phyloP scores from a whole-genome alignment of 2,888 invertebrate genomes.

The Leptinotarsa rubiginosa region DNA sequence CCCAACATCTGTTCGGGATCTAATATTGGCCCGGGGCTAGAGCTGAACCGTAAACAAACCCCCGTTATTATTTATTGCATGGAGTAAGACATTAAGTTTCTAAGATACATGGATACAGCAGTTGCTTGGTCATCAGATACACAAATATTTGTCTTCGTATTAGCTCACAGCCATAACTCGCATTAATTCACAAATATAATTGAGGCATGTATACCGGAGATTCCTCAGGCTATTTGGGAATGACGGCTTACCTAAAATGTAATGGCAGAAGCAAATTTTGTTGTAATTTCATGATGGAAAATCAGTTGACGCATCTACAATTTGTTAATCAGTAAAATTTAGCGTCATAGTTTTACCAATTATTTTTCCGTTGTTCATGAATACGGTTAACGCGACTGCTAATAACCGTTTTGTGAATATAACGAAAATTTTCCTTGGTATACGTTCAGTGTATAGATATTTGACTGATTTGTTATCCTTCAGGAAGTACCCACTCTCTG shows the following conservation, averaged over 20 bases:
- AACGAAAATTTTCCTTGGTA: too few relatives aligned
- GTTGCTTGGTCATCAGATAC: constrained; percentile 20
- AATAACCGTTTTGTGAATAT: too few relatives aligned
- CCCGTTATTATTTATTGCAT: constrained; percentile 41
- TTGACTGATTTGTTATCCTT: too few relatives aligned
- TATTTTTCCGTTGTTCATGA: too few relatives aligned
- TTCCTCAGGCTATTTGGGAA: neutral
- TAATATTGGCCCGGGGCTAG: constrained; percentile 30
- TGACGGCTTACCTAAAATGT: neutral
- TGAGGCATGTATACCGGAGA: neutral
- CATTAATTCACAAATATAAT: constrained; percentile 18
- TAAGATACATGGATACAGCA: constrained; percentile 31
- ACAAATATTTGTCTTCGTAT: constrained; percentile 9
- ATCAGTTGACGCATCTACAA: too few relatives aligned
- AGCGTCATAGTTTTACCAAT: too few relatives aligned
- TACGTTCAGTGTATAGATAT: too few relatives aligned
- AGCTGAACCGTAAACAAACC: constrained; percentile 36
- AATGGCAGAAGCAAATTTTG: neutral
- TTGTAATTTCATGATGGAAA: too few relatives aligned
- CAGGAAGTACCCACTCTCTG: too few relatives aligned
- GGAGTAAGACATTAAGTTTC: constrained; percentile 38
- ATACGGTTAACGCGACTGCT: too few relatives aligned
- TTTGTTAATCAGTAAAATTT: too few relatives aligned
- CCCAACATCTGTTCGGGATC: constrained; percentile 9
- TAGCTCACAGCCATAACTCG: neutral